These are phyloP conservation scores for Cephus rjabovi DNA, from an alignment of 2,888 invertebrate genomes.

Conservation along the genomic window DNA sequence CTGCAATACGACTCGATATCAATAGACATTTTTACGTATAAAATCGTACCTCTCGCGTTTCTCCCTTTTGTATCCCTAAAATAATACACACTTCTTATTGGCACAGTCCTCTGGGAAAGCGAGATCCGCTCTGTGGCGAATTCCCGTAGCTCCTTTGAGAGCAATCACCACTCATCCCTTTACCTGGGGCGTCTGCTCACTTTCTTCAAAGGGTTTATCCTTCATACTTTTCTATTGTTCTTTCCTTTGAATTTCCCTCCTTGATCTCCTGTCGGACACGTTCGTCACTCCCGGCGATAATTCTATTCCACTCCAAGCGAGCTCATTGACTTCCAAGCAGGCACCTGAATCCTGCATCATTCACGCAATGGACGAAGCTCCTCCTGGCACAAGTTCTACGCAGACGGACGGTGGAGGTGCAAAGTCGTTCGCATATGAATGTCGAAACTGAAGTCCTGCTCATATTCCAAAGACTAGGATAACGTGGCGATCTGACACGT, in stretches of 20 bases:
- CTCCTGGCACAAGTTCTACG: too few species aligned
- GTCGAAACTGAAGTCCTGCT: constrained; percentile 23
- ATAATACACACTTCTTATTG: constrained; percentile 16
- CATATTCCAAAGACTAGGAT: constrained; percentile 44
- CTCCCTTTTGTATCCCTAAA: constrained; percentile 1
- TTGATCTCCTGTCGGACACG: not conserved
- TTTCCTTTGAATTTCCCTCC: constrained; percentile 3
- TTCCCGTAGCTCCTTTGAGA: too few species aligned
- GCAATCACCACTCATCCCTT: too few species aligned
- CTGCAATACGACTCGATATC: constrained; percentile 14
- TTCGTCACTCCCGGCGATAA: too few species aligned
- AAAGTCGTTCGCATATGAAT: too few species aligned
- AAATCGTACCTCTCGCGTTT: constrained; percentile 26
- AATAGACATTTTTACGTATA: constrained; percentile 31
- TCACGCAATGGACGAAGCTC: too few species aligned
- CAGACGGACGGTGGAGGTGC: too few species aligned
- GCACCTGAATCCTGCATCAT: too few species aligned
- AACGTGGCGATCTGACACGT: constrained; percentile 58
- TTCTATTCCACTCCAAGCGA: too few species aligned
- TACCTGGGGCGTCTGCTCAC: too few species aligned
- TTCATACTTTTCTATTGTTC: constrained; percentile 8
- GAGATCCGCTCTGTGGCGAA: not conserved
- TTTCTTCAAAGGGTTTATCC: not conserved
- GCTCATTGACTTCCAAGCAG: too few species aligned
- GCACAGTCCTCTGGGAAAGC: constrained; percentile 5